phyloP scores from a whole-genome alignment of 2,113 vertebrate species.

The Oplegnathus fasciatus region DNA sequence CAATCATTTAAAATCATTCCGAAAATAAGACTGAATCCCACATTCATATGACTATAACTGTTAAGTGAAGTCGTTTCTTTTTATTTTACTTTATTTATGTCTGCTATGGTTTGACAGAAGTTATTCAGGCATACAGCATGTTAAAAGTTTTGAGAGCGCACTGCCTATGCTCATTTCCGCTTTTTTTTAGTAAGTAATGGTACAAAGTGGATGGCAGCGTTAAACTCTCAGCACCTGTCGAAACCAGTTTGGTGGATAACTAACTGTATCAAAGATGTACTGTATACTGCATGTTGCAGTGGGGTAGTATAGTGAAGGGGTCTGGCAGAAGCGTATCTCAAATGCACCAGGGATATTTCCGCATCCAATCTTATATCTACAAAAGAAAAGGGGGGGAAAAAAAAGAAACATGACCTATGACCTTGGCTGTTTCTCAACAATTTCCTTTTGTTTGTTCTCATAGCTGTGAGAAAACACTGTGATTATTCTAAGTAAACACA shows the following conservation, averaged over 20 bases:
- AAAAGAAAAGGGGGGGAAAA: constrained; percentile 7
- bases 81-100: constrained; percentile 2
- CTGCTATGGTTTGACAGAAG: constrained; percentile 44
- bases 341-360: constrained; percentile 77
- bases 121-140: constrained; percentile 58
- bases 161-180: constrained; percentile 76
- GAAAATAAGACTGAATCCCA: constrained; percentile 23
- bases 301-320: neutral
- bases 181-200: constrained; percentile 83
- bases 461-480: constrained; percentile 87
- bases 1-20: constrained; percentile 9
- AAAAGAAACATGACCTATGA: constrained; percentile 88
- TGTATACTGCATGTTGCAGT: constrained; percentile 5
- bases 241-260: constrained; percentile 86
- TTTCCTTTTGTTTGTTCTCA: constrained; percentile 94
- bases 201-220: constrained; percentile 86
- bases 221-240: constrained; percentile 90
- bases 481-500: constrained; percentile 96
- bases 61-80: constrained; percentile 1
- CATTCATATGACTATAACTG: neutral
- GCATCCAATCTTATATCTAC: constrained; percentile 47
- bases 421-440: constrained; percentile 87
- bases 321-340: constrained; percentile 73
- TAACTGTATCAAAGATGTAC: constrained; percentile 84
- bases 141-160: constrained; percentile 49